Percentiles rank a stretch among this genome's conserved stretches.
phyloP scores from a whole-genome alignment of 2,888 invertebrate genomes.

The Neria commutata region DNA sequence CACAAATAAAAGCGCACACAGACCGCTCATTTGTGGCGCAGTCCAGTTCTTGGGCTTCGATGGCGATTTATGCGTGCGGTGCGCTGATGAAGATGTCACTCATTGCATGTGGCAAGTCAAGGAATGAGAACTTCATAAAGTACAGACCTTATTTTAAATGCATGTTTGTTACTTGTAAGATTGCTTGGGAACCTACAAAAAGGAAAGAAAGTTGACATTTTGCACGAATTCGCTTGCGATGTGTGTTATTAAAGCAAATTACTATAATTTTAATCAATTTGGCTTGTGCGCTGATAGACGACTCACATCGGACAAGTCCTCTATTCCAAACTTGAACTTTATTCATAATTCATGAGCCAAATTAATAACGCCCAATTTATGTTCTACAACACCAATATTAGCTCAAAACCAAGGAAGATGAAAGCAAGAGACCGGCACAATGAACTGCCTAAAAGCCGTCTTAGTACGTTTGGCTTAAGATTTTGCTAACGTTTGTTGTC shows the following conservation, averaged over 20 bases:
- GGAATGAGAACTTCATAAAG: background rate
- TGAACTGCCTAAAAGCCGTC: background rate
- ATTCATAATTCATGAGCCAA: slow-evolving; percentile 61
- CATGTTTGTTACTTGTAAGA: background rate
- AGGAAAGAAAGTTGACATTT: no score
- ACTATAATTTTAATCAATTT: no score
- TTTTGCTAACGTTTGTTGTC: background rate
- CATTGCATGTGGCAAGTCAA: background rate
- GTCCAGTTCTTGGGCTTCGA: background rate
- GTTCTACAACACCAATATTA: slow-evolving; percentile 18
- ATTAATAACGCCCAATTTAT: slow-evolving; percentile 59
- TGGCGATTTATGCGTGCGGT: slow-evolving; percentile 50
- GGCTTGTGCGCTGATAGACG: no score
- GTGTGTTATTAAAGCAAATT: no score
- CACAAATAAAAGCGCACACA: background rate
- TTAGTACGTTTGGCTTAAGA: background rate
- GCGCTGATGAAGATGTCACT: slow-evolving; percentile 7
- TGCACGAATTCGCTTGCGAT: no score
- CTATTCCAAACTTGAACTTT: no score
- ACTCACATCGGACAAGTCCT: no score
- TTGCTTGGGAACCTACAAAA: no score
- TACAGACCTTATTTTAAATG: no score
- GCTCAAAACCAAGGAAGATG: slow-evolving; percentile 38
- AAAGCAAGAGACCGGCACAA: slow-evolving; percentile 40
- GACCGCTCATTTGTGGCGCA: slow-evolving; percentile 5